phyloP scores from a whole-genome alignment of 2,797 vertebrate genomes.

The Anguilla marmorata region DNA sequence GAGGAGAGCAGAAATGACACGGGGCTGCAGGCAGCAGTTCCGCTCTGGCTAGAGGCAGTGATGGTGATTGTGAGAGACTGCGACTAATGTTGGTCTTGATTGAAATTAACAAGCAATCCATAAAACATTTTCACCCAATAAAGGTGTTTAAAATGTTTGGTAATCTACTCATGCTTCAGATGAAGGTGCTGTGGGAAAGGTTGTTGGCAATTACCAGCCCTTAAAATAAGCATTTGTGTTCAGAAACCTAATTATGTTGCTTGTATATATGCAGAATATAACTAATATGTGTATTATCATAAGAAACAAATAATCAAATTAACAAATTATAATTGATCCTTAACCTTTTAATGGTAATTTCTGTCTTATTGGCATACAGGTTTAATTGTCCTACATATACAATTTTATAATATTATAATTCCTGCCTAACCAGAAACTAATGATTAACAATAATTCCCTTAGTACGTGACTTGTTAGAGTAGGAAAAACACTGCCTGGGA shows the following conservation, averaged over 20 bases:
- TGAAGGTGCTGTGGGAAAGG: neutral
- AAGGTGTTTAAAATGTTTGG: neutral
- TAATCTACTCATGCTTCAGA: neutral
- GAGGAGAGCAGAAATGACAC: neutral
- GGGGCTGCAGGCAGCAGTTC: neutral
- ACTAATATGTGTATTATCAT: conserved; percentile 24
- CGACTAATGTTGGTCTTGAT: neutral
- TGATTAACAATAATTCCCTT: neutral
- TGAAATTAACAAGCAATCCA: neutral
- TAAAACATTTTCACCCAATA: conserved; percentile 8
- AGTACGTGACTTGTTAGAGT: neutral
- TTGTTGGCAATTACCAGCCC: neutral
- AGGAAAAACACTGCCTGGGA: neutral
- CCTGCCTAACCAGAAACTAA: neutral
- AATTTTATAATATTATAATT: neutral
- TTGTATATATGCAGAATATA: neutral
- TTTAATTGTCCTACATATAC: neutral
- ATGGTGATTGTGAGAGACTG: neutral
- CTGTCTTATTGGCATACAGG: neutral
- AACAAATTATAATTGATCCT: neutral
- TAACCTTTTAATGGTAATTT: neutral
- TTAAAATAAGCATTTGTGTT: neutral
- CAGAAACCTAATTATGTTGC: conserved; percentile 11
- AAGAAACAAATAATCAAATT: conserved; percentile 6
- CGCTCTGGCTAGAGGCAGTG: neutral